Evolutionary conservation across 1,140 invertebrate species (phyloP), one percentile per base, ranked within the genome.

Genomic region (Galendromus occidentalis): DNA sequence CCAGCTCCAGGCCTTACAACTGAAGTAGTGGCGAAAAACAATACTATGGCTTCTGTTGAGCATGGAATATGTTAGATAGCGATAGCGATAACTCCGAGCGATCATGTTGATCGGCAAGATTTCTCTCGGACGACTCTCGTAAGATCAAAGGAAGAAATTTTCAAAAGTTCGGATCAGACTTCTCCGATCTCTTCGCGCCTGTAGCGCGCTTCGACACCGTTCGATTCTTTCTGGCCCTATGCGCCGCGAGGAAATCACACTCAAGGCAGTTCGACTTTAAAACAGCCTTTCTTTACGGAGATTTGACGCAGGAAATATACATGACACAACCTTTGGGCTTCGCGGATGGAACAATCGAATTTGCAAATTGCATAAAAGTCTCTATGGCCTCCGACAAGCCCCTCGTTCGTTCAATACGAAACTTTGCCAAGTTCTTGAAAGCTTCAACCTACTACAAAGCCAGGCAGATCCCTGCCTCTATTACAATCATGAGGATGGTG

Each of bases 301-400:
- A 66, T 29, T 18, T 68, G 9, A 17, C 67, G 1, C 41, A 42
- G 59, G 66, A 66, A 14, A 44, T 68, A 18, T 68, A 68, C 42
- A 59, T 67, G 45, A 12, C 20, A 2, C 66, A 25, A 33, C 67
- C 67, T 14, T 20, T 39, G 1, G 68, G 68, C 39, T 65, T 64
- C 44, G 7, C 17, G 18, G 18, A 20, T n/a, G 5, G 1, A 22
- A 29, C 0, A 55, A 33, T 67, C n/a, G 18, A 0, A 42, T 69
- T 5, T 47, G 41, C 33, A 67, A 65, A 44, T 63, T 68, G 9
- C 20, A 51, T 12, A 73, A 72, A 66, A 65, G 70, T 14, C 44
- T 75, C 0, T 75, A 75, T 69, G 72, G 73, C 20, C 67, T 75
- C 20, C 70, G 71, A 41, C 71, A 74, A 45, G 66, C 71, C 7